These are phyloP conservation scores for Hylaeus anthracinus DNA, from an alignment of 1,140 invertebrate species.

Conservation along the genomic window DNA sequence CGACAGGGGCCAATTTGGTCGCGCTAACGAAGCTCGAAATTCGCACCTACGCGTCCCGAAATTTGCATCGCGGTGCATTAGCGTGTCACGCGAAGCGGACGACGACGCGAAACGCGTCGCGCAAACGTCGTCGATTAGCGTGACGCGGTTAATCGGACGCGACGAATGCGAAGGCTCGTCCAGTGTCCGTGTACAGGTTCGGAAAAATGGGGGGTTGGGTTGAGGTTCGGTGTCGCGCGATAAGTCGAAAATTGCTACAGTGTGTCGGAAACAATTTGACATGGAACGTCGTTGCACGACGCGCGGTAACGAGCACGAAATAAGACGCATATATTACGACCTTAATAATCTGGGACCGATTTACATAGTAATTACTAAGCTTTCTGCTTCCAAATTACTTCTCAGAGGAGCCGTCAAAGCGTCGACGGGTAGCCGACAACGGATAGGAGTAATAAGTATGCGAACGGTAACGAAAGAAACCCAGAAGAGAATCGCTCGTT, in stretches of 20 bases:
- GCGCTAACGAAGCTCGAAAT: not conserved
- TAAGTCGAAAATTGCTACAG: conserved; percentile 50
- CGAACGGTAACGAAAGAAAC: conserved; percentile 44
- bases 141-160: conserved; percentile 7
- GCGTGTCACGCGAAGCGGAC: not conserved
- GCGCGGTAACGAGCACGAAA: conserved; percentile 53
- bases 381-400: conserved; percentile 63
- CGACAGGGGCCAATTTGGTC: not conserved
- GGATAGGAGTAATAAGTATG: conserved; percentile 52
- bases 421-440: conserved; percentile 52
- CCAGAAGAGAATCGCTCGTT: conserved; percentile 18
- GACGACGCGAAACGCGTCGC: not conserved
- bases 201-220: too few species aligned
- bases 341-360: conserved; percentile 59
- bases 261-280: conserved; percentile 46
- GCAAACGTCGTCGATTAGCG: not conserved
- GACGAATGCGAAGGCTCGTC: not conserved
- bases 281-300: not conserved
- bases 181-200: not conserved
- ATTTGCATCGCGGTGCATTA: conserved; percentile 22
- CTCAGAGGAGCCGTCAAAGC: conserved; percentile 58
- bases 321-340: conserved; percentile 63
- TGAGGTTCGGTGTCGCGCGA: not conserved
- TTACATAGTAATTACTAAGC: conserved; percentile 67
- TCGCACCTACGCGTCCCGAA: conserved; percentile 16